Evolutionary conservation across 2,797 vertebrate species (phyloP).

Genomic region (Bryconaethiops microstoma): DNA sequence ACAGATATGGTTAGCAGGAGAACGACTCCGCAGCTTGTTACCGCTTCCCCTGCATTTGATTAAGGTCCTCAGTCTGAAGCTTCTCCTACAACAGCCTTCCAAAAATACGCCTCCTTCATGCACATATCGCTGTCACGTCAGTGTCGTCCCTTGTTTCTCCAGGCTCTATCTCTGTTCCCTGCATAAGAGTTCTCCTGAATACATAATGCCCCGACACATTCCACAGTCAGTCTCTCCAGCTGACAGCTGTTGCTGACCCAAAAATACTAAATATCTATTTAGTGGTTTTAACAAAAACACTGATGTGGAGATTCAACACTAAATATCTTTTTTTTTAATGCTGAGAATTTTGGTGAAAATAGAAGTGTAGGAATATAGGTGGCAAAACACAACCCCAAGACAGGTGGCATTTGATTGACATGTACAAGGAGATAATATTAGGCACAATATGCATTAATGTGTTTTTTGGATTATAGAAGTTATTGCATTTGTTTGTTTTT

Average conservation of each 20-base stretch:
- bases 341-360: neutral
- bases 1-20: neutral
- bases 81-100: neutral
- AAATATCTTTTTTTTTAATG: too few relatives aligned
- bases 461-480: too few relatives aligned
- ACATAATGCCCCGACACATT: constrained; percentile 17
- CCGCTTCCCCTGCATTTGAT: constrained; percentile 5
- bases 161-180: neutral
- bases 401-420: too few relatives aligned
- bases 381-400: too few relatives aligned
- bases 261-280: neutral
- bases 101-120: neutral
- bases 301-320: neutral
- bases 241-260: constrained; percentile 8
- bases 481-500: too few relatives aligned
- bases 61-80: neutral
- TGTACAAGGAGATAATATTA: too few relatives aligned
- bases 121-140: neutral
- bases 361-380: too few relatives aligned
- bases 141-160: constrained; percentile 24
- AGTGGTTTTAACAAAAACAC: neutral
- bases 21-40: neutral
- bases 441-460: too few relatives aligned
- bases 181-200: constrained; percentile 11
- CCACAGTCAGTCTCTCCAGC: neutral